Evolutionary conservation across 2,797 vertebrate species (phyloP).

Genomic region (Hafferia zeledoni): DNA sequence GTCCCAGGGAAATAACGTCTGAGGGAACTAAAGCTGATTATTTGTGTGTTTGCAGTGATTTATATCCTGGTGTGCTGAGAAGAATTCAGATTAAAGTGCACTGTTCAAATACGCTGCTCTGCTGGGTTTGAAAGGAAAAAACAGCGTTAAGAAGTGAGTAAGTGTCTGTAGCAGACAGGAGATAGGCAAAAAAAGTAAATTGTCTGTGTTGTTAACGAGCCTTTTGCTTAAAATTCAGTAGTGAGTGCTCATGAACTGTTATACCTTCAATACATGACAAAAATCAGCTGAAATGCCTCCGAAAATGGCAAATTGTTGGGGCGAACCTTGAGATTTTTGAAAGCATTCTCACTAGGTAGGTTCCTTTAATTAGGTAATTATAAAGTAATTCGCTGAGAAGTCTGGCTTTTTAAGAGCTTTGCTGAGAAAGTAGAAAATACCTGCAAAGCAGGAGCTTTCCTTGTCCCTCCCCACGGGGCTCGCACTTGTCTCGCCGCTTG

Average conservation of each 20-base stretch:
- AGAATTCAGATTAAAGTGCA: not conserved
- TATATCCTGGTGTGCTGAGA: not conserved
- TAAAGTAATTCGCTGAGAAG: not conserved
- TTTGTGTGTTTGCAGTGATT: not conserved
- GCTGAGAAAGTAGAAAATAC: not conserved
- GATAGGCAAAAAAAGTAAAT: not conserved
- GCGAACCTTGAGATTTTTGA: not conserved
- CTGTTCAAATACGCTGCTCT: not conserved
- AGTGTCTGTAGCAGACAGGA: not conserved
- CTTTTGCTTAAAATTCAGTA: conserved; percentile 31
- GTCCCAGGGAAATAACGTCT: not conserved
- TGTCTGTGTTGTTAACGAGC: conserved; percentile 40
- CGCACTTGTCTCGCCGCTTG: fast-evolving
- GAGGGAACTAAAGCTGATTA: not conserved
- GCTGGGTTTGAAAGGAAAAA: not conserved
- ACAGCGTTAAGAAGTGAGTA: not conserved
- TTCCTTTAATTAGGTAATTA: not conserved
- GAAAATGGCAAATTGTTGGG: conserved; percentile 16
- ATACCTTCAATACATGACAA: not conserved
- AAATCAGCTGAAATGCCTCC: not conserved
- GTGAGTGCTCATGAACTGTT: conserved; percentile 11
- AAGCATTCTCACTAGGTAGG: not conserved
- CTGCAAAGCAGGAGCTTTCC: not conserved
- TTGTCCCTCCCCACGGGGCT: not conserved
- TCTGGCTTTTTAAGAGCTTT: not conserved